Evolutionary conservation across 2,113 vertebrate genomes (phyloP).

Genomic region (Glaucomys volans): DNA sequence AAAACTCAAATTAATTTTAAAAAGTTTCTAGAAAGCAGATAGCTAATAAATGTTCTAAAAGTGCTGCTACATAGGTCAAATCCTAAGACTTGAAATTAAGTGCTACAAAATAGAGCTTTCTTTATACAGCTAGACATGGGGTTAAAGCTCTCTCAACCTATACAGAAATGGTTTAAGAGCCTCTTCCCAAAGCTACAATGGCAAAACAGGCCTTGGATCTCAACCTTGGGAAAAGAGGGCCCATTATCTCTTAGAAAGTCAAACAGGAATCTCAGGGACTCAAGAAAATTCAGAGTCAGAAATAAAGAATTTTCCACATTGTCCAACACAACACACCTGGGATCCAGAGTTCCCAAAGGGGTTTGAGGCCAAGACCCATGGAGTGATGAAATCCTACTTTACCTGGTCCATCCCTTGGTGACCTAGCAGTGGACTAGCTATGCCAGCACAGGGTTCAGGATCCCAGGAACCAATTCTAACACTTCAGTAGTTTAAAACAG

Average conservation of each 20-base stretch:
- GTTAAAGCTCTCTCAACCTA: conserved; percentile 5
- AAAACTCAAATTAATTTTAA: conserved; percentile 19
- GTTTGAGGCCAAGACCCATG: background rate
- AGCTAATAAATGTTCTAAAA: conserved; percentile 25
- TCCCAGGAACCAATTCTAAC: background rate
- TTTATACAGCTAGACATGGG: background rate
- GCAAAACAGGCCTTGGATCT: background rate
- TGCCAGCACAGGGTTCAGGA: background rate
- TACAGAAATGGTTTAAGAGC: background rate
- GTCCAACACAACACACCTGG: background rate
- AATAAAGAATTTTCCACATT: background rate
- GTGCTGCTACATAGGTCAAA: background rate
- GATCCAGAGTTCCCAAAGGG: background rate
- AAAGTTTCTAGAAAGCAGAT: background rate
- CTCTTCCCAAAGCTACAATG: background rate
- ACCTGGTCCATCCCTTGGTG: background rate
- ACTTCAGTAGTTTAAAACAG: background rate
- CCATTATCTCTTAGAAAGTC: background rate
- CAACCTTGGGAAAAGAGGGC: background rate
- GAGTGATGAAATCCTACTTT: background rate
- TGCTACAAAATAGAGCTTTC: background rate
- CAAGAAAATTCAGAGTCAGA: background rate
- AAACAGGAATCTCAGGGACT: conserved; percentile 15
- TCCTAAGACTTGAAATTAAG: background rate
- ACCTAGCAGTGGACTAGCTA: background rate